phyloP scores from a whole-genome alignment of 64 coral and sea anemone genomes.

The Astreopora myriophthalma region DNA sequence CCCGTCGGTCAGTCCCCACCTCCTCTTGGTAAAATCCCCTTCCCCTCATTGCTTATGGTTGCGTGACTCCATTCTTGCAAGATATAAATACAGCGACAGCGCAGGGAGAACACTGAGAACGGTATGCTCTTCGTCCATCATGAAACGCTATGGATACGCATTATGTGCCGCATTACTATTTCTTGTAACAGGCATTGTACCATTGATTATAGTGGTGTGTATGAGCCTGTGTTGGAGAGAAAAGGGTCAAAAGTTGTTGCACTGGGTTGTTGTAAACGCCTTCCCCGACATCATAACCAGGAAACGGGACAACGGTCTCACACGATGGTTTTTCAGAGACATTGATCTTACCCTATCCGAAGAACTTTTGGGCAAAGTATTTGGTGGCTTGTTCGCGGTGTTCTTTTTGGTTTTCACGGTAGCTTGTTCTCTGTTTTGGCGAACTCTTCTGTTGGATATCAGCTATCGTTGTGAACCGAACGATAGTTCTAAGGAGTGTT shows the following conservation, averaged over 20 bases:
- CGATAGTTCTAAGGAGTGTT: not conserved
- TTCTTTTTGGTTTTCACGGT: not conserved
- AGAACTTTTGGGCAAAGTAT: not conserved
- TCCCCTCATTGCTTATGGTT: too few relatives aligned
- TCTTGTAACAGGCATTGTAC: not conserved
- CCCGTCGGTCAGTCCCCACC: too few relatives aligned
- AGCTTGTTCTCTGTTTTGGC: not conserved
- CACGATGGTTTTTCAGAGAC: constrained; percentile 17
- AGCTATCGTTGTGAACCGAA: not conserved
- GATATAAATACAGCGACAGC: not conserved
- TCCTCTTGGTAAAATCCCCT: too few relatives aligned
- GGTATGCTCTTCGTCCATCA: not conserved
- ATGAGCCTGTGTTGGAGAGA: not conserved
- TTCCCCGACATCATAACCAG: not conserved
- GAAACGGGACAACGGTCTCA: not conserved
- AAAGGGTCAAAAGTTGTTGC: not conserved
- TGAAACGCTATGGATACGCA: not conserved
- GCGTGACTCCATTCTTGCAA: too few relatives aligned
- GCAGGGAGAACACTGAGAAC: not conserved
- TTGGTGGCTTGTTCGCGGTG: not conserved
- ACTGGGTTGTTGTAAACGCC: not conserved
- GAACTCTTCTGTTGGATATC: not conserved
- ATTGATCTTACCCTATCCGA: not conserved
- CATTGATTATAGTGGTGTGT: not conserved
- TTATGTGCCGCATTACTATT: not conserved